phyloP scores from a whole-genome alignment of 1,140 invertebrate genomes.

The Scaptomyza hsui region DNA sequence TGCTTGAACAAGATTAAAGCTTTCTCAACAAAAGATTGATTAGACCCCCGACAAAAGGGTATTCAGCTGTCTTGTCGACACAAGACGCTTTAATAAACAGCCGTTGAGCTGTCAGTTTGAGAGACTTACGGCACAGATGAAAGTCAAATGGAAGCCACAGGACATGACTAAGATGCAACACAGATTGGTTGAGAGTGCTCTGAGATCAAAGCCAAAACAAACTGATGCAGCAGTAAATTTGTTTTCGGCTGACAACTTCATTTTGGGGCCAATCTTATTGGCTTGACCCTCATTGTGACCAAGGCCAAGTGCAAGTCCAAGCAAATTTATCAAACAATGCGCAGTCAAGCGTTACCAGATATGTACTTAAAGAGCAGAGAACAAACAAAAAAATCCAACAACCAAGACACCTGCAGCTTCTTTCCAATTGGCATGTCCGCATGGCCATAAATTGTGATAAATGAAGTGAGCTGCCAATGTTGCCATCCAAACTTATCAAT shows the following conservation, averaged over 20 bases:
- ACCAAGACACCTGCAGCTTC: constrained; percentile 55
- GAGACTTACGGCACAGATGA: constrained; percentile 22
- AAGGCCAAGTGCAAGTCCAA: constrained; percentile 34
- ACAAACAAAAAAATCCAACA: neutral
- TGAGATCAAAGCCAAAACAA: constrained; percentile 23
- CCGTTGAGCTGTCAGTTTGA: constrained; percentile 33
- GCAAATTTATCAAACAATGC: constrained; percentile 16
- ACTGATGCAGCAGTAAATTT: constrained; percentile 21
- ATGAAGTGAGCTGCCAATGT: constrained; percentile 72
- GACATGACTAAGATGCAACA: constrained; percentile 29
- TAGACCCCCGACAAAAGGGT: neutral
- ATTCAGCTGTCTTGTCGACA: neutral
- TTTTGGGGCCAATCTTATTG: constrained; percentile 34
- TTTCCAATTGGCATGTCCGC: constrained; percentile 51
- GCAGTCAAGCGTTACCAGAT: constrained; percentile 10
- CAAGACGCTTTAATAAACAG: constrained; percentile 27
- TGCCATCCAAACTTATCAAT: constrained; percentile 75
- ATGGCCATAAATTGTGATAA: constrained; percentile 75
- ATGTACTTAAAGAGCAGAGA: neutral
- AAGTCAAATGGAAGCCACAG: constrained; percentile 22
- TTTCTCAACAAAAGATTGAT: neutral
- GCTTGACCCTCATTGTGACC: constrained; percentile 17
- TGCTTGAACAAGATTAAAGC: neutral
- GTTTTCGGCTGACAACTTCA: constrained; percentile 42
- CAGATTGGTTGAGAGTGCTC: constrained; percentile 23